phyloP scores from a whole-genome alignment of 2,113 vertebrate genomes.

The Murina feae region DNA sequence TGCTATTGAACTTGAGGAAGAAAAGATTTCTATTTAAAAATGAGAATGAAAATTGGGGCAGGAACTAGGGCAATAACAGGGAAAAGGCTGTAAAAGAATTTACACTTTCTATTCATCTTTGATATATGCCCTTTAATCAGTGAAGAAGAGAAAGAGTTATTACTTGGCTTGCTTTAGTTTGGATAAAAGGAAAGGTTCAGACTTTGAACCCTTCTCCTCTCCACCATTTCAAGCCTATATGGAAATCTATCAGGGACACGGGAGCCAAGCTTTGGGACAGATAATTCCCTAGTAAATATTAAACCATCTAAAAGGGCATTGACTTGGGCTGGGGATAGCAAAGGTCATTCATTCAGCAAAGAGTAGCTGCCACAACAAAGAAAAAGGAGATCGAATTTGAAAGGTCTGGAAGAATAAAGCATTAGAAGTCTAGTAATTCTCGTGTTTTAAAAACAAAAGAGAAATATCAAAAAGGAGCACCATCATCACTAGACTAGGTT shows the following conservation, averaged over 20 bases:
- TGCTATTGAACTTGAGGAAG: not conserved
- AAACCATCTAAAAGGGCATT: conserved; percentile 1
- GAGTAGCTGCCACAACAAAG: not conserved
- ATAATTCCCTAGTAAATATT: conserved; percentile 12
- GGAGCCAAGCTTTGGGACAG: not conserved
- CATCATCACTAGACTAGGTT: not conserved
- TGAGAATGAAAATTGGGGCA: not conserved
- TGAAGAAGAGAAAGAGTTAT: not conserved
- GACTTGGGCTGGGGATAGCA: not conserved
- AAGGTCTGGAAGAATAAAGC: not conserved
- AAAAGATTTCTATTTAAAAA: not conserved
- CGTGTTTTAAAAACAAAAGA: not conserved
- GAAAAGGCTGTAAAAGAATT: not conserved
- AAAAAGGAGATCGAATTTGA: not conserved
- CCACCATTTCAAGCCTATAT: not conserved
- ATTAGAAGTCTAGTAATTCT: not conserved
- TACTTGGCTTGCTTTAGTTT: not conserved
- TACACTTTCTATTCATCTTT: not conserved
- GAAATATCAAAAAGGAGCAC: not conserved
- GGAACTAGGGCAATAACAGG: not conserved
- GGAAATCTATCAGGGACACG: not conserved
- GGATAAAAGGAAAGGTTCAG: not conserved
- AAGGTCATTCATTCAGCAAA: conserved; percentile 4
- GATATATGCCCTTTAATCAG: not conserved
- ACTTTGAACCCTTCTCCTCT: not conserved